Evolutionary conservation across 2,888 invertebrate genomes (phyloP).

Genomic region (Crossocerus cetratus): DNA sequence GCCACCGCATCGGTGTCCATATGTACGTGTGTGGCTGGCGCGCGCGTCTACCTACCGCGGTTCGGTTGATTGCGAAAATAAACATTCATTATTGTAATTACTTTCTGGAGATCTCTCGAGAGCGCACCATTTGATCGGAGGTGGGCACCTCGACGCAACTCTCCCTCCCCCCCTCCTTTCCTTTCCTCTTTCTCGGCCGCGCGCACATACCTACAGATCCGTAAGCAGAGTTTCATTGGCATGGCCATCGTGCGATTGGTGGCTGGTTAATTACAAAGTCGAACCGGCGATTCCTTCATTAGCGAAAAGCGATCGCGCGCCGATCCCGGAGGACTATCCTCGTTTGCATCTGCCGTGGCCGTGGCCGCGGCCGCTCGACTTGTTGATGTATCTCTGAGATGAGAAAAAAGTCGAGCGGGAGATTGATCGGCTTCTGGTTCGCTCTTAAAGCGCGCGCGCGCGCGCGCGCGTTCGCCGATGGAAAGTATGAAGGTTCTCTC

Average conservation of each 20-base stretch:
- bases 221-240: slow-evolving; percentile 67
- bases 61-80: slow-evolving; percentile 73
- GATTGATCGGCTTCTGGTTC: background rate
- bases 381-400: too few species aligned
- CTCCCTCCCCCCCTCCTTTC: background rate
- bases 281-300: slow-evolving; percentile 70
- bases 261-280: slow-evolving; percentile 70
- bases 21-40: background rate
- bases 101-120: slow-evolving; percentile 67
- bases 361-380: background rate
- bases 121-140: background rate
- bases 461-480: background rate
- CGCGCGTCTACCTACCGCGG: slow-evolving; percentile 68
- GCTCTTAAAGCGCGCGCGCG: background rate
- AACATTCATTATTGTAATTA: slow-evolving; percentile 76
- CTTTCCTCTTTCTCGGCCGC: slow-evolving; percentile 28
- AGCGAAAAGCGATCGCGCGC: slow-evolving; percentile 62
- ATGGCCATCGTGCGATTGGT: slow-evolving; percentile 51
- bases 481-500: too few species aligned
- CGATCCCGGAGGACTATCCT: slow-evolving; percentile 51
- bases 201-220: slow-evolving; percentile 36
- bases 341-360: slow-evolving; percentile 52
- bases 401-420: too few species aligned
- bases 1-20: too few species aligned
- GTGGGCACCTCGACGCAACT: background rate